Evolutionary conservation across 2,797 vertebrate genomes (phyloP).

Genomic region (Notoglanidium macrostoma): DNA sequence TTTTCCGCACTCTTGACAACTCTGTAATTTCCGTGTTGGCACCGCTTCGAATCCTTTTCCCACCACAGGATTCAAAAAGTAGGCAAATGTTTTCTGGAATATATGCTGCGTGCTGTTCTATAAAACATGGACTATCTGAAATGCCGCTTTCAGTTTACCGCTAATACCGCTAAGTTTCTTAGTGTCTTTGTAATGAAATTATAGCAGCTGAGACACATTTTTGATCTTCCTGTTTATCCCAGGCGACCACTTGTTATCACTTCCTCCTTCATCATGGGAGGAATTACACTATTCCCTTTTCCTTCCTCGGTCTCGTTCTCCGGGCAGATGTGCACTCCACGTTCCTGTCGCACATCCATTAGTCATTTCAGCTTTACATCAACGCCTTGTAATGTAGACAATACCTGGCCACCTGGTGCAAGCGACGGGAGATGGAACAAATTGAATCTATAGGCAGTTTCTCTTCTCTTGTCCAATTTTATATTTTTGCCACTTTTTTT

Average conservation of each 20-base stretch:
- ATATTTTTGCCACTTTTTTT: neutral
- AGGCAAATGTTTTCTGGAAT: too few species aligned
- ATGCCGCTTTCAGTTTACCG: neutral
- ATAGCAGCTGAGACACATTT: neutral
- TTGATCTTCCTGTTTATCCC: constrained; percentile 27
- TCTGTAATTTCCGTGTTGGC: neutral
- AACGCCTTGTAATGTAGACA: neutral
- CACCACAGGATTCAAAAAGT: neutral
- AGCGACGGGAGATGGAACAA: neutral
- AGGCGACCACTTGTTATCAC: constrained; percentile 8
- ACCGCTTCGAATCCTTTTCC: neutral
- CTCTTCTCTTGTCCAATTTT: neutral
- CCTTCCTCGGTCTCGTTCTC: neutral
- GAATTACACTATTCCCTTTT: neutral
- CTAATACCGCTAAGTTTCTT: neutral
- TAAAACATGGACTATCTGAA: neutral
- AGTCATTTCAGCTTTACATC: neutral
- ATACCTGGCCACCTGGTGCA: neutral
- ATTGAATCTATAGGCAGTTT: neutral
- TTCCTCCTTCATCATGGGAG: neutral
- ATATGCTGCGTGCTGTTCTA: neutral
- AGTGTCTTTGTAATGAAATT: neutral
- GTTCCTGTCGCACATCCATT: neutral
- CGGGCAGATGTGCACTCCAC: neutral
- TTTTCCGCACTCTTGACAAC: neutral